Evolutionary conservation across 2,113 vertebrate species (phyloP).

Genomic region (Oxyruncus cristatus): DNA sequence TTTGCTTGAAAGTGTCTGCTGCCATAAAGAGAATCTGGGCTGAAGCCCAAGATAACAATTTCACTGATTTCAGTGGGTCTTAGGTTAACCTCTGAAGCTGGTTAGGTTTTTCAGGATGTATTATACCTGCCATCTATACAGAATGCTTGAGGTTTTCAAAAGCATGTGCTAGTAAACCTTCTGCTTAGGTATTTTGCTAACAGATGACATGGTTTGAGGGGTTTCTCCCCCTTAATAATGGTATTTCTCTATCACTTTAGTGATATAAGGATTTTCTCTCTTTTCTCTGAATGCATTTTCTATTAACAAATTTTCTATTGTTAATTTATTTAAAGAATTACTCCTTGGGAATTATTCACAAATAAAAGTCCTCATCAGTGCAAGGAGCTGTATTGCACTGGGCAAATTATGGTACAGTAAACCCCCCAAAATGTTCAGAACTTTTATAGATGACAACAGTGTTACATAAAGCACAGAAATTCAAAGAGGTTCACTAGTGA

Average conservation of each 20-base stretch:
- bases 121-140: background rate
- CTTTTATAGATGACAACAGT: background rate
- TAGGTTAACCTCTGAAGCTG: background rate
- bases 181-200: background rate
- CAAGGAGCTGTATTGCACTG: background rate
- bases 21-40: background rate
- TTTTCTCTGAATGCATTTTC: background rate
- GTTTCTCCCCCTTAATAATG: fast-evolving
- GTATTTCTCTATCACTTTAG: background rate
- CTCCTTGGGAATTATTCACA: background rate
- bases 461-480: background rate
- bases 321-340: background rate
- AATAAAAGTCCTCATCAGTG: background rate
- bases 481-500: background rate
- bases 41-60: background rate
- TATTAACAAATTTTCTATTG: no score
- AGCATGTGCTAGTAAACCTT: background rate
- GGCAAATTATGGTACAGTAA: background rate
- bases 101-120: background rate
- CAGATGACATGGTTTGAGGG: background rate
- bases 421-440: background rate
- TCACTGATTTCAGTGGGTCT: background rate
- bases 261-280: background rate
- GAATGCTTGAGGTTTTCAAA: background rate
- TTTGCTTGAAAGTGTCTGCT: background rate